Base-by-base conservation (phyloP, 2,888 invertebrate species). In the Sinhomidia bicolor region DNA sequence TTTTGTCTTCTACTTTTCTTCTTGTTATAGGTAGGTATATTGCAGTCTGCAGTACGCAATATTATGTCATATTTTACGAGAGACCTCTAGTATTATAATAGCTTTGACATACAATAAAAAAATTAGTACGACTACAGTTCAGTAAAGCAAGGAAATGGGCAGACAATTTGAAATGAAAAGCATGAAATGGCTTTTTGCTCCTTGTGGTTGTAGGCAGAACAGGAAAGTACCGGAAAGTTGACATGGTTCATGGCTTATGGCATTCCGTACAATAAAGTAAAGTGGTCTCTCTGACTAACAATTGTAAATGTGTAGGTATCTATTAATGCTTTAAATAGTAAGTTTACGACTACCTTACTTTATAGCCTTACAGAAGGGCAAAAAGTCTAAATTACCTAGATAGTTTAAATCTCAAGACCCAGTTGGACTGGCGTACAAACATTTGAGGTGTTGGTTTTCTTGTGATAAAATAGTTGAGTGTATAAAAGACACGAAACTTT, bases 1-100 rank as follows among this genome's bases (percentile, higher is more conserved):
- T 51, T 51, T 3, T 51, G n/a, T 51, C 96, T 0, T 96, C n/a
- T n/a, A n/a, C n/a, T 98, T 93, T 97, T 97, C 92, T 97, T 98
- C 0, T 98, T 97, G 93, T 96, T 97, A 10, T 97, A 97, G 94
- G 96, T 96, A 89, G 84, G 87, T 78, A 81, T n/a, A 3, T 29
- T 14, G 7, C 29, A 54, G 26, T 51, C 23, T 17, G 54, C 6
- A 78, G 54, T 23, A 3, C 2, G 12, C 36, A 41, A 74, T 3
- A 36, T 41, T 7, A 57, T 57, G 0, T 3, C 23, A 23, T 7
- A 57, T 57, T n/a, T 57, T 57, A 57, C 23, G 7, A 54, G 54
- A 14, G 44, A 7, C 1, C 44, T 51, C 14, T 51, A n/a, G n/a
- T n/a, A n/a, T n/a, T n/a, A 1, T 51, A 36, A 36, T 5, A 36